phyloP scores from a whole-genome alignment of 1,140 invertebrate species.

The Aphelenchoides avenae region DNA sequence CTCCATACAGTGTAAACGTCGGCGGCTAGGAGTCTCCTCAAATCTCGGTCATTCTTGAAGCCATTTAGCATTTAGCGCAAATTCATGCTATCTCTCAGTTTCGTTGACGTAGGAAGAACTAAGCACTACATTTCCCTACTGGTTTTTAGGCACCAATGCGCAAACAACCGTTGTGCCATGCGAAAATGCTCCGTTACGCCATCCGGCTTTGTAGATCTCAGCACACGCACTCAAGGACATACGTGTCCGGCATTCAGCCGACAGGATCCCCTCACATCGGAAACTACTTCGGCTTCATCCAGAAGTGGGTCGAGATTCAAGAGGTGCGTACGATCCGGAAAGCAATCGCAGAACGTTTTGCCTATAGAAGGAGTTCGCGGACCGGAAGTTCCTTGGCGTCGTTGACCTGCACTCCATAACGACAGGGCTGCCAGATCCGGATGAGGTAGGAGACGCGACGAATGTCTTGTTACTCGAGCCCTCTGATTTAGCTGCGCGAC shows the following conservation, averaged over 20 bases:
- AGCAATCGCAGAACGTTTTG: constrained; percentile 14
- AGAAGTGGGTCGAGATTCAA: constrained; percentile 79
- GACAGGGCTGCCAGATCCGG: constrained; percentile 68
- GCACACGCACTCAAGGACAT: constrained; percentile 13
- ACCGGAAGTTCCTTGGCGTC: constrained; percentile 75
- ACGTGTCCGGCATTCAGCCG: constrained; percentile 92
- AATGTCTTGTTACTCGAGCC: constrained; percentile 23
- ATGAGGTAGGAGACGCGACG: constrained; percentile 68
- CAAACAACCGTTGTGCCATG: no score
- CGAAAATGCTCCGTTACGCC: no score
- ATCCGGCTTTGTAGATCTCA: constrained; percentile 7
- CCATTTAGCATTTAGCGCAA: no score
- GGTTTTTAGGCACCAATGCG: no score
- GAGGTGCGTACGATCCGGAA: constrained; percentile 63
- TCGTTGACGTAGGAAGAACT: no score
- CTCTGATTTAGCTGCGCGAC: constrained; percentile 57
- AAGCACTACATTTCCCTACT: no score
- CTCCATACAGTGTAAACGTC: no score
- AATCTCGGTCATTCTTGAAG: no score
- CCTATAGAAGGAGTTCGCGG: constrained; percentile 22
- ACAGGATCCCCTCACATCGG: constrained; percentile 88
- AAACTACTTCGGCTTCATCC: constrained; percentile 90
- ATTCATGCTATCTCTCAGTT: no score
- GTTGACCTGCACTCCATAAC: constrained; percentile 94
- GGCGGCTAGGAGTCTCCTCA: no score